Evolutionary conservation across 2,113 vertebrate species (phyloP), one percentile per base, ranked within the genome.

Genomic region (Microtus pennsylvanicus): DNA sequence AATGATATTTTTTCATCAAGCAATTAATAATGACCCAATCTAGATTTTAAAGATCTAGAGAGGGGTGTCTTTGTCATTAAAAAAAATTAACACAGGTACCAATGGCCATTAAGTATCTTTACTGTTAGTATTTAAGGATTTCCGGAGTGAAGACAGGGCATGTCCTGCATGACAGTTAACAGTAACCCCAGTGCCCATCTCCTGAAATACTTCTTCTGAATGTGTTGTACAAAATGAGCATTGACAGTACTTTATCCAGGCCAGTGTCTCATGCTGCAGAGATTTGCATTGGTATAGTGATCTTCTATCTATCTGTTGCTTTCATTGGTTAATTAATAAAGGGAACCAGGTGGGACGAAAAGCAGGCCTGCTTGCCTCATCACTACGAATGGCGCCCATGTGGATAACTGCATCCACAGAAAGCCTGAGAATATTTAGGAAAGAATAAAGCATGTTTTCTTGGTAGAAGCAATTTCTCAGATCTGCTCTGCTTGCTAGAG

Each of bases 61-160:
- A 10, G 26, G 7, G 14, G 78, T 45, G 42, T 45, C 42, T 45
- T 45, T 45, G 42, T 45, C 42, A 45, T 45, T 45, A 45, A 45
- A 45, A 45, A 45, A 45, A 45, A 45, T 45, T 45, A 45, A 45
- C 42, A 45, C 4, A 45, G 42, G 42, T 45, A 45, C 42, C 42
- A 45, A 45, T 45, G 42, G 42, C 42, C 42, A 45, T 45, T 45
- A 45, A 45, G 4, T 45, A 45, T 83, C 33, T 77, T 69, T 42
- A 58, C 78, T 69, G 52, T 92, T 67, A 91, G 65, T 76, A 17
- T 89, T 58, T 80, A 80, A 90, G 42, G 35, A 65, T 91, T 91
- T 92, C 3, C 52, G 67, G 52, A 10, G 55, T 28, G 70, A 52
- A 93, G 19, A 35, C 22, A 91, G 67, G 78, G 61, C 19, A 47